Evolutionary conservation across 2,113 vertebrate species (phyloP).

Genomic region (Mastomys natalensis): DNA sequence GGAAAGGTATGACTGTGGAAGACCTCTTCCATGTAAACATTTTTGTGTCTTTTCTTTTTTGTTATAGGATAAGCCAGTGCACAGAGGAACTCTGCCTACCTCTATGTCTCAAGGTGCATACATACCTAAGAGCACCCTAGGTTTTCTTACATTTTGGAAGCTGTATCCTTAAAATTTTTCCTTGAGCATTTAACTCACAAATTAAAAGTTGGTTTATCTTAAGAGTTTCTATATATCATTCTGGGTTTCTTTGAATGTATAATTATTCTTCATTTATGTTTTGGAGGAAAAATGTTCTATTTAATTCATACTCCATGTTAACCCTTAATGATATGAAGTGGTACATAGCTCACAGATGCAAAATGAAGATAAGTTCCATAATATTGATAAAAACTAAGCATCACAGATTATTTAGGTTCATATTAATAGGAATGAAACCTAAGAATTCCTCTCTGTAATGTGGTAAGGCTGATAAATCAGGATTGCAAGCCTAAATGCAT

Average conservation of each 20-base stretch:
- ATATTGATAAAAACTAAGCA: constrained; percentile 21
- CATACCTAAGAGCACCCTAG: not conserved
- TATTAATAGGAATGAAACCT: not conserved
- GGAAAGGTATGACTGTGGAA: not conserved
- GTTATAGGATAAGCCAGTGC: not conserved
- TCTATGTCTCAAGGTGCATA: not conserved
- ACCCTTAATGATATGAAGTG: constrained; percentile 23
- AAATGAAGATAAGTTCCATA: not conserved
- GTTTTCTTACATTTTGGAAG: constrained; percentile 26
- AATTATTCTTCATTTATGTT: constrained; percentile 33
- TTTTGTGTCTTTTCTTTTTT: not conserved
- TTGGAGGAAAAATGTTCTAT: not conserved
- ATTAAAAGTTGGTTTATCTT: not conserved
- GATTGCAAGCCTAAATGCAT: not conserved
- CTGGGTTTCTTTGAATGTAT: not conserved
- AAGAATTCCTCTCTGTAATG: not conserved
- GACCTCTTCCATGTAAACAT: not conserved
- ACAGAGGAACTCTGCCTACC: not conserved
- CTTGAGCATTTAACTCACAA: constrained; percentile 39
- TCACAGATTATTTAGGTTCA: not conserved
- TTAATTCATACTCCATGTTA: not conserved
- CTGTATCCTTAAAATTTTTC: not conserved
- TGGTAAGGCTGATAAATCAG: not conserved
- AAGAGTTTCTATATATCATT: constrained; percentile 47
- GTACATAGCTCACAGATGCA: not conserved